A percentile compares a stretch with the other conserved stretches of the same genome.
These are phyloP conservation scores for Silurus aristotelis DNA, from an alignment of 2,797 vertebrate genomes.

Conservation along the genomic window DNA sequence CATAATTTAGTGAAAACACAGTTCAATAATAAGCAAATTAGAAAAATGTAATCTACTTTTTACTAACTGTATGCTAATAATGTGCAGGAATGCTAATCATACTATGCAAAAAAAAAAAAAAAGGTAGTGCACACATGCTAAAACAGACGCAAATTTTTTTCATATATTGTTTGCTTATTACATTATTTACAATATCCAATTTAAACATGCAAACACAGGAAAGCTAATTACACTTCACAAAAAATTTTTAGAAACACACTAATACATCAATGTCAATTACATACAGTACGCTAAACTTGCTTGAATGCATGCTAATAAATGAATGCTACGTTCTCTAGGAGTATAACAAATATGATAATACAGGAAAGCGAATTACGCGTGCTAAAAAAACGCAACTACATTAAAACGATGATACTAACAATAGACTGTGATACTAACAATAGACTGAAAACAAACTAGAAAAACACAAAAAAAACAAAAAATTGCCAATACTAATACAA, in stretches of 20 bases:
- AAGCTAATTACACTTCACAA: neutral
- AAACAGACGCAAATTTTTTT: neutral
- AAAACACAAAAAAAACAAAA: no score
- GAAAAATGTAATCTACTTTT: neutral
- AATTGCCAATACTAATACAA: no score
- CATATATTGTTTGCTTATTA: neutral
- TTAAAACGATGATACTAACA: no score
- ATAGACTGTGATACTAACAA: no score
- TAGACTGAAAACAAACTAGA: no score
- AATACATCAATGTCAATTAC: neutral
- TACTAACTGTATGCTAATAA: neutral
- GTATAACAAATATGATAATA: neutral
- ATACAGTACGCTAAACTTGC: neutral
- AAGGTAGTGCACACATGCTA: neutral
- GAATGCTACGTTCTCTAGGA: neutral
- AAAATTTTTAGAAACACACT: neutral
- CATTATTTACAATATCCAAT: neutral
- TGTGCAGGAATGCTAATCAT: neutral
- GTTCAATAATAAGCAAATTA: neutral
- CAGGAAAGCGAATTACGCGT: neutral
- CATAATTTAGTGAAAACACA: neutral
- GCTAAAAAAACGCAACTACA: no score
- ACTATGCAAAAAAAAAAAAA: neutral
- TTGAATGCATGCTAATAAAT: no score
- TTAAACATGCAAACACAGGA: neutral